phyloP scores from a whole-genome alignment of 2,797 vertebrate genomes.

The Strix occidentalis region DNA sequence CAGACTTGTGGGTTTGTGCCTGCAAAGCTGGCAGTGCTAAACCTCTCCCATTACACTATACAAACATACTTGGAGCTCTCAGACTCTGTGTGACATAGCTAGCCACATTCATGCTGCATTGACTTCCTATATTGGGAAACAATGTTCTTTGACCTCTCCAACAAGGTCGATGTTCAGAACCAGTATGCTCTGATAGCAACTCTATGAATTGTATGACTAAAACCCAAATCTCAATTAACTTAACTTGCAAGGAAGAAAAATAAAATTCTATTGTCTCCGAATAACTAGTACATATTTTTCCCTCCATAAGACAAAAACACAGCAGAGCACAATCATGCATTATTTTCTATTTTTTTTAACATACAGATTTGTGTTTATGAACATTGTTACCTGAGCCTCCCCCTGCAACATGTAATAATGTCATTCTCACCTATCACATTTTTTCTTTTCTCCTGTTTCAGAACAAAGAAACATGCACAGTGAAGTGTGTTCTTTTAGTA shows the following conservation, averaged over 20 bases:
- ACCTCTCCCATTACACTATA: too few relatives aligned
- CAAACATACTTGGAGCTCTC: neutral
- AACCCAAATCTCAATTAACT: neutral
- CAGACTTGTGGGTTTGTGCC: neutral
- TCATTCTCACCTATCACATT: neutral
- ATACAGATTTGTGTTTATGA: neutral
- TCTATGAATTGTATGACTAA: fast-evolving
- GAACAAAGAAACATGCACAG: neutral
- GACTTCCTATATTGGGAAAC: neutral
- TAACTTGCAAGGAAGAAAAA: neutral
- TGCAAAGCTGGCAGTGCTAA: neutral
- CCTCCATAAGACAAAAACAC: neutral
- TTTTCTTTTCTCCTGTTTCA: neutral
- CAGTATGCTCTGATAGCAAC: neutral
- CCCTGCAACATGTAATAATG: neutral
- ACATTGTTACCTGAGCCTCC: neutral
- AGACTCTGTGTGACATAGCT: neutral
- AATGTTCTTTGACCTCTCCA: neutral
- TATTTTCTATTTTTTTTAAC: neutral
- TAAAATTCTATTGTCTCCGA: neutral
- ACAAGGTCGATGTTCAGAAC: neutral
- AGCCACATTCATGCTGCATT: neutral
- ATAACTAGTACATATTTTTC: neutral
- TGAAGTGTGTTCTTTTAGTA: neutral
- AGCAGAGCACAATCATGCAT: neutral